Conservation (phyloP, 2,888 invertebrate species). For the Nemotelus nigrinus region DNA sequence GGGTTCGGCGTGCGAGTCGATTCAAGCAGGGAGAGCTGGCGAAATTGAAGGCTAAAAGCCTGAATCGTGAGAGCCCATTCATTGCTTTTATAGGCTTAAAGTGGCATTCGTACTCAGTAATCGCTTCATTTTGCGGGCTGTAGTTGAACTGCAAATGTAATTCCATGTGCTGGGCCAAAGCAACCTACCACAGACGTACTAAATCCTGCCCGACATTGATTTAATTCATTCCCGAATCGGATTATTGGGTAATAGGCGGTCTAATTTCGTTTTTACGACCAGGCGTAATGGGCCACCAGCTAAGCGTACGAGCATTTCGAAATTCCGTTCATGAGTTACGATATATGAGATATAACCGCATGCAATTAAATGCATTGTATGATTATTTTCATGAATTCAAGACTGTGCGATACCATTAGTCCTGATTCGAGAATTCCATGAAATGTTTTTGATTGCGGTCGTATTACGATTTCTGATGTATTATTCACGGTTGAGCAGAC, state of each 20-base stretch:
- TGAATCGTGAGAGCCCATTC: not conserved
- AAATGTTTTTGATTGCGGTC: too few species aligned
- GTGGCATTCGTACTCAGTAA: conserved; percentile 15
- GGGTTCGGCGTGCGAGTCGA: not conserved
- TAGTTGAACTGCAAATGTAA: not conserved
- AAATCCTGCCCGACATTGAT: conserved; percentile 34
- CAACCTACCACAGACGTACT: conserved; percentile 20
- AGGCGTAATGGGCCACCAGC: conserved; percentile 8
- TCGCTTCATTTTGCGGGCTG: conserved; percentile 37
- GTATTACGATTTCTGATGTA: too few species aligned
- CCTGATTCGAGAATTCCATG: too few species aligned
- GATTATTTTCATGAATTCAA: not conserved
- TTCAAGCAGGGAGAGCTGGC: not conserved
- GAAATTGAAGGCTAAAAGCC: not conserved
- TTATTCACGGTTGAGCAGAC: too few species aligned
- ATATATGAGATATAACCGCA: conserved; percentile 5
- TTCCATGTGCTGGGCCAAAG: not conserved
- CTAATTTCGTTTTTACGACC: conserved; percentile 38
- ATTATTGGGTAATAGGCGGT: conserved; percentile 32
- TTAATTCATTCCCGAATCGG: conserved; percentile 21
- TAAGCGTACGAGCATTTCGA: not conserved
- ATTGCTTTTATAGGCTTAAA: conserved; percentile 31
- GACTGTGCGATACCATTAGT: too few species aligned
- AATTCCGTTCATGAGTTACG: not conserved
- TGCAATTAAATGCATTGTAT: conserved; percentile 30